These are phyloP conservation scores for Dreissena polymorpha DNA, from an alignment of 1,140 invertebrate genomes.

Conservation along the genomic window DNA sequence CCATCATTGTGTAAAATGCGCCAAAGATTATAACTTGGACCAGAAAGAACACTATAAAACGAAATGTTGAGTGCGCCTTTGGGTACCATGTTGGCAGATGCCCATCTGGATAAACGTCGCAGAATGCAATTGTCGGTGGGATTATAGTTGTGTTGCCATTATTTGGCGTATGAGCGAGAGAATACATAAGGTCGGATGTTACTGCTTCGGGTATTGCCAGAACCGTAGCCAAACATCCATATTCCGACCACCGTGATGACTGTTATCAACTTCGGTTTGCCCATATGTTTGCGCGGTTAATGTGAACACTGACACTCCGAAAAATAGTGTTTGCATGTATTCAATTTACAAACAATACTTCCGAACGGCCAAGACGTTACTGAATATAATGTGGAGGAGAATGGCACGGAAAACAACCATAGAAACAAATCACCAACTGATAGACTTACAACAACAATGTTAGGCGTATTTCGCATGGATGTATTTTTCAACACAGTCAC, in stretches of 20 bases:
- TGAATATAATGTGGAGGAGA: conserved; percentile 90
- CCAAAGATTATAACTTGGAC: conserved; percentile 90
- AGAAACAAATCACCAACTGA: conserved; percentile 91
- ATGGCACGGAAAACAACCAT: conserved; percentile 89
- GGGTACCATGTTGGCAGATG: conserved; percentile 87
- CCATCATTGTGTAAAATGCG: conserved; percentile 93
- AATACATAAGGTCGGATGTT: conserved; percentile 35
- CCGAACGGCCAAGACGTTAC: conserved; percentile 93
- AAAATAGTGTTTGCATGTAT: conserved; percentile 94
- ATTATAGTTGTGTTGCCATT: background rate
- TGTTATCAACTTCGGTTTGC: conserved; percentile 80
- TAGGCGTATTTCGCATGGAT: conserved; percentile 87
- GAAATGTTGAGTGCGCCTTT: conserved; percentile 85
- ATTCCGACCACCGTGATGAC: conserved; percentile 85
- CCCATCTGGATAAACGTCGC: conserved; percentile 88
- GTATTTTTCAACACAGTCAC: conserved; percentile 75
- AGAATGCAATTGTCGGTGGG: conserved; percentile 83
- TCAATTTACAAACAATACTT: conserved; percentile 87
- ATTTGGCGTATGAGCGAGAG: background rate
- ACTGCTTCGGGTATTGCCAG: conserved; percentile 87
- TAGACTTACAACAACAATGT: conserved; percentile 93
- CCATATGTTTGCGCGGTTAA: conserved; percentile 90
- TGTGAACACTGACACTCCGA: conserved; percentile 96
- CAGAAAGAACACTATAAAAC: conserved; percentile 91
- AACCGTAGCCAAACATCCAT: conserved; percentile 89